Conservation (phyloP, 1,140 invertebrate genomes). For the Adoxophyes honmai region DNA sequence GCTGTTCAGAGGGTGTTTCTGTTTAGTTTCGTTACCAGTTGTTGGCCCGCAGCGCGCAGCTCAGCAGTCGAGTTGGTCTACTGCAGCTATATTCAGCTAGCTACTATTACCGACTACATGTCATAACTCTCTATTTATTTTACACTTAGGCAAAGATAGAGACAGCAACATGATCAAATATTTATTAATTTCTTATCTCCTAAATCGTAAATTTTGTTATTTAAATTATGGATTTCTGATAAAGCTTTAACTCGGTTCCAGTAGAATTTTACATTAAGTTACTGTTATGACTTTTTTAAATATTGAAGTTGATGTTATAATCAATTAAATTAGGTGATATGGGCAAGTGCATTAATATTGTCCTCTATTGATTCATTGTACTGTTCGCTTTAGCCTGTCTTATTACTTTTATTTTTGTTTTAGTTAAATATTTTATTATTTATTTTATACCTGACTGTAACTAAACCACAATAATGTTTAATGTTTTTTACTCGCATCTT, state of each 20-base stretch:
- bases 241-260: constrained; percentile 77
- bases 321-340: constrained; percentile 71
- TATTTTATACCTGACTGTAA: constrained; percentile 64
- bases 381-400: constrained; percentile 68
- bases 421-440: constrained; percentile 77
- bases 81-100: constrained; percentile 31
- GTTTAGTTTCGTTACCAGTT: constrained; percentile 76
- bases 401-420: constrained; percentile 71
- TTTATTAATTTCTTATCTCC: constrained; percentile 71
- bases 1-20: constrained; percentile 62
- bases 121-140: constrained; percentile 37
- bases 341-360: constrained; percentile 75
- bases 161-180: constrained; percentile 67
- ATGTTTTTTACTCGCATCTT: constrained; percentile 24
- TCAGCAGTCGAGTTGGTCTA: constrained; percentile 65
- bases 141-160: constrained; percentile 35
- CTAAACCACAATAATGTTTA: constrained; percentile 43
- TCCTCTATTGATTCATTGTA: constrained; percentile 64
- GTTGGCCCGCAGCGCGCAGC: constrained; percentile 56
- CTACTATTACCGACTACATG: constrained; percentile 45
- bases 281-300: constrained; percentile 73
- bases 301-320: constrained; percentile 75
- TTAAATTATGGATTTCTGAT: constrained; percentile 74
- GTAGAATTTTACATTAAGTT: constrained; percentile 75
- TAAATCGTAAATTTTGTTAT: constrained; percentile 73